Evolutionary conservation across 2,113 vertebrate genomes (phyloP), one percentile per base, ranked within the genome.

Genomic region (Eptesicus fuscus): DNA sequence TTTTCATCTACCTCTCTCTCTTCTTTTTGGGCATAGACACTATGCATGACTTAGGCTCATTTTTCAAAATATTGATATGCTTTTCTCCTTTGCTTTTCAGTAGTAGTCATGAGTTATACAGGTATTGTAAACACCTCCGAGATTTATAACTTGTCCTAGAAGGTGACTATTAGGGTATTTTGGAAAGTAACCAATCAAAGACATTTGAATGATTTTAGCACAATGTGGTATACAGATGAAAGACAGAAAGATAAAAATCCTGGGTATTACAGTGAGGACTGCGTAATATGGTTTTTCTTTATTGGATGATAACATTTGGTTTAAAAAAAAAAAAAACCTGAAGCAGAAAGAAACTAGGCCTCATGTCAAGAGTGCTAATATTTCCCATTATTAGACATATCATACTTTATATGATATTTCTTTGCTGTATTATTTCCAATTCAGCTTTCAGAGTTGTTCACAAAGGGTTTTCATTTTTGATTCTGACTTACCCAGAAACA

Each of bases 291-390:
- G 51, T 25, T 83, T 95, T 83, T 63, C 49, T 90, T 91, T 78
- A 67, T 86, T 93, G 25, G 25, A 42, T 93, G 89, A 63, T 74
- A 89, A 63, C 13, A 67, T 94, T 94, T 79, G 25, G 11, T 89
- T 71, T n/a, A 37, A 35, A 67, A 67, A 65, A 93, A 93, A 90
- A 30, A 35, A 93, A 93, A 90, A 30, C 30, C 53, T 88, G 70
- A 82, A 85, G 35, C 82, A 69, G 69, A 30, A 77, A 59, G 44
- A 86, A 79, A 30, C 4, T 42, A n/a, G 65, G 8, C 7, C 35
- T 9, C 23, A 22, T 65, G 30, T 65, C 32, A 61, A 89, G 37
- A 51, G 23, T 91, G 83, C 23, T 91, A n/a, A 47, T 83, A 63
- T 65, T 86, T 94, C 74, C 30, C 42, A 71, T 86, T 89, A 83